Evolutionary conservation across 2,888 invertebrate genomes (phyloP), one percentile per base, ranked within the genome.

Genomic region (Lypha dubia): DNA sequence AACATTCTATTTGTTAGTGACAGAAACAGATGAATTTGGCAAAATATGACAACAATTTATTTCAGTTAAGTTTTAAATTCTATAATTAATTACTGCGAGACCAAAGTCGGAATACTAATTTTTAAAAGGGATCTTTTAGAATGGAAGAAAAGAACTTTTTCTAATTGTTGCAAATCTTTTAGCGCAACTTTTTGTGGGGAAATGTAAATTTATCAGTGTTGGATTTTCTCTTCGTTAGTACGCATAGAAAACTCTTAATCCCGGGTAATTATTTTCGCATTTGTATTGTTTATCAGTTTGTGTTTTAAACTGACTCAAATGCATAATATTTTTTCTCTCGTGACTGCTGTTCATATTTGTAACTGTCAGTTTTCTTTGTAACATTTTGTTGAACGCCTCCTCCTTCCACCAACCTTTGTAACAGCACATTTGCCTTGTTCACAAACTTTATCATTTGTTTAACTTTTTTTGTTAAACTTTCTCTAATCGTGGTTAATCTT

Each of bases 401-500:
- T 46, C 3, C 49, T 8, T 3, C 24, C 44, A n/a, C 22, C n/a
- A 6, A 1, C 38, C 7, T n/a, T 41, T 20, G 32, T 13, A 7
- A 58, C 28, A 68, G 20, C 41, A 74, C 60, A 68, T 68, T 68
- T 75, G 41, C 58, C 44, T 1, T 74, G 68, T 53, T 79, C 58
- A 22, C 38, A 85, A 86, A 86, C 79, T 86, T 85, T 79, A 79
- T 15, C 62, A 56, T 51, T 71, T 74, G 63, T 83, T 84, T 60
- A 13, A 17, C 44, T 80, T 79, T 63, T 63, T 79, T 74, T 86
- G 86, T 68, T 86, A 80, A 86, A 87, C 86, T 84, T 86, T 85
- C 86, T 89, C 90, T 90, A 90, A 90, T 90, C 91, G 90, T 90
- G 91, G 91, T 90, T 90, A 90, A 90, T 90, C 90, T 91, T 88